A percentile compares a stretch with the other conserved stretches of the same genome.
These are phyloP conservation scores for Hybos culiciformis DNA, from an alignment of 2,888 invertebrate species.

Conservation along the genomic window DNA sequence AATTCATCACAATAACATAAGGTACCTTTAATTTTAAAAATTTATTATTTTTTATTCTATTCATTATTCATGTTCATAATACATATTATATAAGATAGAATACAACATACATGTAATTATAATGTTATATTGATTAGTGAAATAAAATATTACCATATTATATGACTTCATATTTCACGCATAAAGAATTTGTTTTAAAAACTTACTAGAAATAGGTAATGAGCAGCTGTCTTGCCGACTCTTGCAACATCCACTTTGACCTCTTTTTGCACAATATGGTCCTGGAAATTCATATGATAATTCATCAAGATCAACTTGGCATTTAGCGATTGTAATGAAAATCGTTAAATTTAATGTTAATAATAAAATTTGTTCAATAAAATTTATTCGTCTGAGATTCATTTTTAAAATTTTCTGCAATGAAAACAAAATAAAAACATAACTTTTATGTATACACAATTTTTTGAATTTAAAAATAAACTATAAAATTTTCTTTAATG, in stretches of 20 bases:
- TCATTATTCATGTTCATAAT: background rate
- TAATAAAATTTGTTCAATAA: no score
- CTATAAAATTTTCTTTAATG: no score
- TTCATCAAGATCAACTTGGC: background rate
- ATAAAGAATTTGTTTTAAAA: background rate
- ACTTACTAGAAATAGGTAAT: conserved; percentile 56
- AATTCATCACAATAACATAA: conserved; percentile 91
- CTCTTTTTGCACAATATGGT: conserved; percentile 26
- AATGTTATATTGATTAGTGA: background rate
- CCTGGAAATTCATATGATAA: conserved; percentile 26
- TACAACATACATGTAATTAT: background rate
- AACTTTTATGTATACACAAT: no score
- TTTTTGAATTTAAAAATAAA: no score
- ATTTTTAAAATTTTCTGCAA: no score
- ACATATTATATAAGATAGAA: background rate
- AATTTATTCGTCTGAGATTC: no score
- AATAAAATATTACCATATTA: background rate
- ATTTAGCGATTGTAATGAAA: no score
- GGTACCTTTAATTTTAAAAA: conserved; percentile 43
- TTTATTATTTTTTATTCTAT: background rate
- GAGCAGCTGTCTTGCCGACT: conserved; percentile 70
- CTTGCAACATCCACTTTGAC: conserved; percentile 48
- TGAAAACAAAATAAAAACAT: no score
- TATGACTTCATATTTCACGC: background rate
- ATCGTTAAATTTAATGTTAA: no score